Percentiles rank a stretch among this genome's conserved stretches.
These are phyloP conservation scores for Palloptera scutellata DNA, from an alignment of 2,888 invertebrate species.

Conservation along the genomic window DNA sequence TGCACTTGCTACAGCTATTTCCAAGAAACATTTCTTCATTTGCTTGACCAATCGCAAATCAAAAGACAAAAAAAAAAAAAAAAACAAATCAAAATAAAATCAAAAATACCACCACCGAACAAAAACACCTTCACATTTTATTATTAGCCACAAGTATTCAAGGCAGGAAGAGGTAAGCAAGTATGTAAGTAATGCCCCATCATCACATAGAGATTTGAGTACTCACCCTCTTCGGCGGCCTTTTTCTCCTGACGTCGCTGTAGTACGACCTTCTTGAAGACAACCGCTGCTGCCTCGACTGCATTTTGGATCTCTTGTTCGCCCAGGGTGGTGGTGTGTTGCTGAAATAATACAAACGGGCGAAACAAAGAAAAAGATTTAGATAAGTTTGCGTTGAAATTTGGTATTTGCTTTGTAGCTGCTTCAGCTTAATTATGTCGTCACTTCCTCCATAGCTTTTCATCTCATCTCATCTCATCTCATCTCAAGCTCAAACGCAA, in stretches of 20 bases:
- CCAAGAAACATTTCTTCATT: too few species aligned
- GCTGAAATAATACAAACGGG: slow-evolving; percentile 28
- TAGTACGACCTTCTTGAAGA: slow-evolving; percentile 63
- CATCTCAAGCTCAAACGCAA: background rate
- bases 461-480: background rate
- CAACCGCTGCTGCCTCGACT: slow-evolving; percentile 63
- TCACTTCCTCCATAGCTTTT: background rate
- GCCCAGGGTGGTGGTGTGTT: slow-evolving; percentile 61
- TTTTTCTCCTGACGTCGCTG: slow-evolving; percentile 58
- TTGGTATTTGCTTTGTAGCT: background rate
- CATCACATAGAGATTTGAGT: too few species aligned
- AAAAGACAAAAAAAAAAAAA: too few species aligned
- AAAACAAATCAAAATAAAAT: too few species aligned
- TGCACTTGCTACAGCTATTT: too few species aligned
- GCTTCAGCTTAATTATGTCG: background rate
- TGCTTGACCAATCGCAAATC: too few species aligned
- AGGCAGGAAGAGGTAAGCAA: too few species aligned
- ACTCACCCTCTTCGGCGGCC: slow-evolving; percentile 63
- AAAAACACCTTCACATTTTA: background rate
- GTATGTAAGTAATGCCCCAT: too few species aligned
- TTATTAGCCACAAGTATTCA: slow-evolving; percentile 11
- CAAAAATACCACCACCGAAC: too few species aligned
- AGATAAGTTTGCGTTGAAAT: slow-evolving; percentile 3
- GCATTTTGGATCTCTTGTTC: slow-evolving; percentile 64
- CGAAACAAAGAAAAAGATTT: background rate